Percentiles rank a stretch among this genome's conserved stretches.
These are phyloP conservation scores for Drosophila punjabiensis DNA, from an alignment of 1,140 invertebrate genomes.

Conservation along the genomic window DNA sequence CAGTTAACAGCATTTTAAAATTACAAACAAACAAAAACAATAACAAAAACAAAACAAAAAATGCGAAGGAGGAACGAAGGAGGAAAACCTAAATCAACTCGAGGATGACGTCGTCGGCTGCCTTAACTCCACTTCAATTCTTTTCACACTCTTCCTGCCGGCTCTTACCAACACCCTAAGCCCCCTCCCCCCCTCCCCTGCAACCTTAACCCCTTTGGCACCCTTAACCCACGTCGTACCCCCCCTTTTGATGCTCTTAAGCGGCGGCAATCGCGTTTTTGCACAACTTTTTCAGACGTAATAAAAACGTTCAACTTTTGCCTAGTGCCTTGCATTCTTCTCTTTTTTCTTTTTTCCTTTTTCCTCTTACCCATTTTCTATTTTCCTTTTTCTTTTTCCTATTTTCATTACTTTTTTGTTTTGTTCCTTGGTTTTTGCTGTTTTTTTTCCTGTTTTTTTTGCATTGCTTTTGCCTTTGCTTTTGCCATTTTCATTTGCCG, in stretches of 20 bases:
- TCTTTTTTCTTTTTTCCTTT: constrained; percentile 7
- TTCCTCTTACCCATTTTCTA: constrained; percentile 15
- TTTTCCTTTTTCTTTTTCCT: constrained; percentile 21
- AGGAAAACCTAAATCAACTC: constrained; percentile 67
- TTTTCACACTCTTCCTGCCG: not conserved
- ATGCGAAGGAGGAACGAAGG: constrained; percentile 8
- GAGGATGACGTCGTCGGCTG: constrained; percentile 50
- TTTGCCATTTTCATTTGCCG: constrained; percentile 78
- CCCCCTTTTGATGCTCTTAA: constrained; percentile 62
- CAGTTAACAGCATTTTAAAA: constrained; percentile 70
- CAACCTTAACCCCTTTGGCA: constrained; percentile 8
- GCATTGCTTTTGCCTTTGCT: constrained; percentile 37
- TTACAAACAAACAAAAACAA: constrained; percentile 69
- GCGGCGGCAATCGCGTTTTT: constrained; percentile 80
- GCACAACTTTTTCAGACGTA: constrained; percentile 78
- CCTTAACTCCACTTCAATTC: constrained; percentile 39
- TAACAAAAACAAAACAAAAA: constrained; percentile 73
- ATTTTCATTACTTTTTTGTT: constrained; percentile 25
- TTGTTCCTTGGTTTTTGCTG: constrained; percentile 26
- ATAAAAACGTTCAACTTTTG: constrained; percentile 81
- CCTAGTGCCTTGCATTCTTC: constrained; percentile 48
- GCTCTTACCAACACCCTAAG: not conserved
- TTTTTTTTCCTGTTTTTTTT: constrained; percentile 11
- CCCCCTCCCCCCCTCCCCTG: not conserved
- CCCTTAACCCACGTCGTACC: constrained; percentile 6